Evolutionary conservation across 2,113 vertebrate species (phyloP), one percentile per base, ranked within the genome.

Genomic region (Pachypanchax playfairii): DNA sequence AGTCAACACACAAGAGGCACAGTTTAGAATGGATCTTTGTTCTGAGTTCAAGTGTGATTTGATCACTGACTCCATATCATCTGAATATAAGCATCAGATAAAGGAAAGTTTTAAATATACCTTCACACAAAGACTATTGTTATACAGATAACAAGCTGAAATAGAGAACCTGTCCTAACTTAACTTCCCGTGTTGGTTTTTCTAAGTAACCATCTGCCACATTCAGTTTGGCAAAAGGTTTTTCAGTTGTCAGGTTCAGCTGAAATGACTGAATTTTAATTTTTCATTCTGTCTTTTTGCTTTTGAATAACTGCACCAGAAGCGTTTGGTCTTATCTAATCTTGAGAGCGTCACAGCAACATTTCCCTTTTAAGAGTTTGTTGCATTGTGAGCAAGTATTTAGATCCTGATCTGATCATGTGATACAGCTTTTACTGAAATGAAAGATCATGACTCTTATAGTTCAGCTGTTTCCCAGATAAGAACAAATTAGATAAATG

Each of bases 291-390:
- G 35, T 43, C 61, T 12, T 51, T 31, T 2, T 49, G 39, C 51
- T 14, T 12, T 44, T 26, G 4, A 10, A 54, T 13, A 59, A 60
- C 43, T 50, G 39, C 70, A 44, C 7, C 7, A 55, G 54, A 41
- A 66, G 51, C 38, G 20, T 71, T 65, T 59, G 35, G 21, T 63
- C 38, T 43, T 36, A 46, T 46, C 47, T 22, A 26, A 72, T 44
- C 33, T 46, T 24, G 33, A 0, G 1, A 56, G 31, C 14, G 36
- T 38, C 8, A 15, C 65, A 51, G 57, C 28, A 17, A 38, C 35
- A 29, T 51, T 1, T 33, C 49, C 20, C 35, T 58, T 44, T 61
- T 65, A 43, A 24, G 50, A 75, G 35, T 6, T 21, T 11, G 70
- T 15, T 39, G 62, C 26, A 44, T 15, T 1, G 25, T 2, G 21